phyloP scores from a whole-genome alignment of 2,888 invertebrate species.

The Exephanes ischioxanthus region DNA sequence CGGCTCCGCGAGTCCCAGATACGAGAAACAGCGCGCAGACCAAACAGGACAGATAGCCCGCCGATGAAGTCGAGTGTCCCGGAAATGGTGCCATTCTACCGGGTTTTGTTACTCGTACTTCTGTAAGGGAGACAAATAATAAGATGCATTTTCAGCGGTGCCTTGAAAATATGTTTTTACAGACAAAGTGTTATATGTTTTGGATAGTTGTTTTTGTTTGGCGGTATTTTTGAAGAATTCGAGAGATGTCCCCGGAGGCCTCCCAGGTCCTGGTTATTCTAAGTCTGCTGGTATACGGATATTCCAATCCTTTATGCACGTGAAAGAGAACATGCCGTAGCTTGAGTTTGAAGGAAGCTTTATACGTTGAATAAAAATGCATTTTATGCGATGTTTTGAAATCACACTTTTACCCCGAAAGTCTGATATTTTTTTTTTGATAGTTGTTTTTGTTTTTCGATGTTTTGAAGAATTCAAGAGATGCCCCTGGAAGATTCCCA shows the following conservation, averaged over 20 bases:
- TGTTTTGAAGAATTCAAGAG: no score
- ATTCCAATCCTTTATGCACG: no score
- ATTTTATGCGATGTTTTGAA: background rate
- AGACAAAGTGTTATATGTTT: background rate
- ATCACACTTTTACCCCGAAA: background rate
- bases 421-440: background rate
- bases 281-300: no score
- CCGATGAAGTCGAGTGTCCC: slow-evolving; percentile 1
- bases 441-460: no score
- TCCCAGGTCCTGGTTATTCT: no score
- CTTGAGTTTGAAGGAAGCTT: no score
- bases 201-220: no score
- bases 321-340: no score
- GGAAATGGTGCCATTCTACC: slow-evolving; percentile 11
- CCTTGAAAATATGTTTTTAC: background rate
- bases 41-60: background rate
- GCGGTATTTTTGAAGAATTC: no score
- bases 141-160: background rate
- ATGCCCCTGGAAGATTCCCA: no score
- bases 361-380: no score
- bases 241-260: no score
- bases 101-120: slow-evolving; percentile 1
- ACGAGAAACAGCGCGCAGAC: slow-evolving; percentile 36
- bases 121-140: background rate
- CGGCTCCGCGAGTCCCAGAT: background rate